These are phyloP conservation scores for Rhabdophis nuchalis DNA, from an alignment of 2,797 vertebrate species.

Conservation along the genomic window DNA sequence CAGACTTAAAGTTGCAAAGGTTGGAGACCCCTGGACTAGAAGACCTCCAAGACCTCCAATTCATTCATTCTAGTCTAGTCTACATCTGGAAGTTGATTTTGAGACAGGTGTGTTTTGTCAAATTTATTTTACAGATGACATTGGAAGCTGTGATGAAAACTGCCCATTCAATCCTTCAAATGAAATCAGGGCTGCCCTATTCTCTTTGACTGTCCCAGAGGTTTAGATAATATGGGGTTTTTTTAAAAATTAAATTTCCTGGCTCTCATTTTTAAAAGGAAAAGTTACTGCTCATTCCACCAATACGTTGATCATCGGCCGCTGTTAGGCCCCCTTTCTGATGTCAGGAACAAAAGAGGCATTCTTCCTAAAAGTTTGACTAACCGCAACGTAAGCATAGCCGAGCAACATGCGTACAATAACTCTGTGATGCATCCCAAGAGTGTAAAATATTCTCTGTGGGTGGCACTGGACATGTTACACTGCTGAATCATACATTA, in stretches of 20 bases:
- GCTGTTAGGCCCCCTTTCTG: background rate
- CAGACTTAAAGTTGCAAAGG: too few species aligned
- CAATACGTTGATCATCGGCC: background rate
- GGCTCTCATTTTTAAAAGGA: background rate
- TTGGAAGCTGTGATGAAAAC: background rate
- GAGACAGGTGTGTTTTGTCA: background rate
- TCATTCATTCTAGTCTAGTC: too few species aligned
- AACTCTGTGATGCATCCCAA: background rate
- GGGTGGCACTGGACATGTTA: background rate
- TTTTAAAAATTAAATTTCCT: constrained; percentile 19
- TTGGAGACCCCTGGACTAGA: too few species aligned
- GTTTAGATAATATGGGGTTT: background rate
- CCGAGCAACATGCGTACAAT: background rate
- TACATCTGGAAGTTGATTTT: background rate
- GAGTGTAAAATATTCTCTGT: background rate
- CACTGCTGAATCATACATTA: too few species aligned
- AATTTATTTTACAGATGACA: background rate
- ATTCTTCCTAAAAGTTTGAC: constrained; percentile 23
- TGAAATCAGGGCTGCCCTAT: background rate
- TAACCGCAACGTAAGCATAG: constrained; percentile 31
- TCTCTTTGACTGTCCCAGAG: background rate
- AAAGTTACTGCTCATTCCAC: accelerated
- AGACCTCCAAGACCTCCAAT: too few species aligned
- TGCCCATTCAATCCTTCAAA: background rate
- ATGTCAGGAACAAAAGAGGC: constrained; percentile 25